Evolutionary conservation across 2,113 vertebrate genomes (phyloP).

Genomic region (Pica pica): DNA sequence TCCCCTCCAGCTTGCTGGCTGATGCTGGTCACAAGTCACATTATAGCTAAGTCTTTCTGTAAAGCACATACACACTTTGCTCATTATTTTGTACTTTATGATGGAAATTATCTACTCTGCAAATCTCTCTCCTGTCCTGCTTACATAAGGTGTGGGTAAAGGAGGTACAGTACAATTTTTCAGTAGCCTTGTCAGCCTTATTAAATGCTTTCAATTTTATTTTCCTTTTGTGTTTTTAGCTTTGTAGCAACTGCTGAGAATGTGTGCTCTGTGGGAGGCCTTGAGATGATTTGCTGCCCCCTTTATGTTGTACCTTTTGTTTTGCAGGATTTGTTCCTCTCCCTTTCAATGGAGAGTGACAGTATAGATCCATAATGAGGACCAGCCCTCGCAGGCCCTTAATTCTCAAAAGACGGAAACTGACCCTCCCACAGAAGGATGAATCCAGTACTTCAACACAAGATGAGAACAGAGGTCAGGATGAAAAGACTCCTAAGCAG

Average conservation of each 20-base stretch:
- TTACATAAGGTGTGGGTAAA: not conserved
- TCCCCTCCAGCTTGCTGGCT: not conserved
- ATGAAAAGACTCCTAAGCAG: not conserved
- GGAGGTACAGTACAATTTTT: not conserved
- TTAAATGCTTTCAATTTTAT: not conserved
- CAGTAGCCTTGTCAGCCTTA: not conserved
- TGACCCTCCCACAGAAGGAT: conserved; percentile 74
- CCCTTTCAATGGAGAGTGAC: conserved; percentile 72
- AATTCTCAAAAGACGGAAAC: conserved; percentile 90
- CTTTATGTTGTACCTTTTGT: not conserved
- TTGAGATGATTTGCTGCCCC: not conserved
- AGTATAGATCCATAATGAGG: conserved; percentile 80
- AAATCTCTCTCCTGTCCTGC: not conserved
- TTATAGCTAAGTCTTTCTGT: not conserved
- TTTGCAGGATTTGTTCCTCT: conserved; percentile 50
- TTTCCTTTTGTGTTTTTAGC: not conserved
- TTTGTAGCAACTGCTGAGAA: not conserved
- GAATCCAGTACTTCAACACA: not conserved
- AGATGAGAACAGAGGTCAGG: conserved; percentile 7
- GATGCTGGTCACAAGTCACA: not conserved
- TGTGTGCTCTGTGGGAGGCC: not conserved
- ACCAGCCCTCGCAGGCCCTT: conserved; percentile 89
- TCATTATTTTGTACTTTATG: not conserved
- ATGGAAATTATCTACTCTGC: not conserved
- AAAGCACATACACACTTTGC: not conserved